phyloP scores from a whole-genome alignment of 2,797 vertebrate species.

The Monodelphis domestica region DNA sequence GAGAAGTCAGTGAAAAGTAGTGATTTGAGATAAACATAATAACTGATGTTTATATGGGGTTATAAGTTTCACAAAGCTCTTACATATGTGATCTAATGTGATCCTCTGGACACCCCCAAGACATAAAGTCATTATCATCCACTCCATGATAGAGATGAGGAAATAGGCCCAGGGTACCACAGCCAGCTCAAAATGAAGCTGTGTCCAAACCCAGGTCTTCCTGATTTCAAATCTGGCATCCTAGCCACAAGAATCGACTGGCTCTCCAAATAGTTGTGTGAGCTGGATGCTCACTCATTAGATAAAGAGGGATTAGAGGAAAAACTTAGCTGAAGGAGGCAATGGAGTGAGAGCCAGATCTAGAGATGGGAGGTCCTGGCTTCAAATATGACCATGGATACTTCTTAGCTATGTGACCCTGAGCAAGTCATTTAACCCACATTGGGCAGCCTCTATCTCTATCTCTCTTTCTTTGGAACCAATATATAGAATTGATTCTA shows the following conservation, averaged over 20 bases:
- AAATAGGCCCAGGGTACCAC: neutral
- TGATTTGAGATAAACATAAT: neutral
- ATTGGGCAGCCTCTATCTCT: too few relatives aligned
- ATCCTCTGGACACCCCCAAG: neutral
- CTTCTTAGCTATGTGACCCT: too few relatives aligned
- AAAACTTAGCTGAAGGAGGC: neutral
- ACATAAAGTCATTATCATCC: neutral
- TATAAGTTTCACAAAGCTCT: neutral
- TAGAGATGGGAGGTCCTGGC: too few relatives aligned
- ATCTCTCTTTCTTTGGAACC: too few relatives aligned
- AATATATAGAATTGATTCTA: too few relatives aligned
- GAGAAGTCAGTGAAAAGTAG: neutral
- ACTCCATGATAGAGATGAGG: neutral
- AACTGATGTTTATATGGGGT: neutral
- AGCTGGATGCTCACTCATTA: neutral
- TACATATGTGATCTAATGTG: neutral
- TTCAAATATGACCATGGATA: too few relatives aligned
- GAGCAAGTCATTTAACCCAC: too few relatives aligned
- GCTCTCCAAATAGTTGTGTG: neutral
- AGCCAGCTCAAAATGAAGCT: neutral
- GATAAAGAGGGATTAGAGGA: neutral
- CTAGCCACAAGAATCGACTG: neutral
- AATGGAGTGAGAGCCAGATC: too few relatives aligned
- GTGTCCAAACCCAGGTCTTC: neutral
- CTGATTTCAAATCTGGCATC: neutral